A percentile compares a stretch with the other conserved stretches of the same genome.
phyloP scores from a whole-genome alignment of 2,113 vertebrate genomes.

The Corythaeola cristata region DNA sequence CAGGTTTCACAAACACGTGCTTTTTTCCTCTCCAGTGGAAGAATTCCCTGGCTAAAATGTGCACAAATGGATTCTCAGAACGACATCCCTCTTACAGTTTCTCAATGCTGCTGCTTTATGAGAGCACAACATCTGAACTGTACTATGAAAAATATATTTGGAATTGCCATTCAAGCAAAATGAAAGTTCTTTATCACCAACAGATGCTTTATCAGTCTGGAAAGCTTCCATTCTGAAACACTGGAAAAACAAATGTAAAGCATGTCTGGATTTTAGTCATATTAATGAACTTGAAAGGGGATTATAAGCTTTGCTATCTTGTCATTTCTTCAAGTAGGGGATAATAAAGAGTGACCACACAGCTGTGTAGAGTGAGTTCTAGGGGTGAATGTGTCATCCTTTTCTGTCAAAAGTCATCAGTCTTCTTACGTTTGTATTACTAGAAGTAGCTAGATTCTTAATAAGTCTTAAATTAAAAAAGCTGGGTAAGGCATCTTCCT shows the following conservation, averaged over 20 bases:
- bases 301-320: background rate
- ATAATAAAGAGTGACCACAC: background rate
- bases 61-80: background rate
- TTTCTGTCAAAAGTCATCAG: background rate
- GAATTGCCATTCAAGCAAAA: background rate
- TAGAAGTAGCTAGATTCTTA: background rate
- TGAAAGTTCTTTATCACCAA: background rate
- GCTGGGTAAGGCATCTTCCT: background rate
- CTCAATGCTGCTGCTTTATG: background rate
- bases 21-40: background rate
- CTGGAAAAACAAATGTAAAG: background rate
- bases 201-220: background rate
- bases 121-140: background rate
- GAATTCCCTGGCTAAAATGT: background rate
- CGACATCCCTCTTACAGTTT: background rate
- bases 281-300: background rate
- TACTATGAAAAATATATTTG: background rate
- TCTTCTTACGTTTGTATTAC: background rate
- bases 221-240: background rate
- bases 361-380: background rate
- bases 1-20: background rate
- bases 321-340: background rate
- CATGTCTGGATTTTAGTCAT: background rate
- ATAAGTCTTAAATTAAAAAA: background rate
- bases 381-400: background rate